Conservation (phyloP, 2,888 invertebrate genomes). For the Macrophya annulata region DNA sequence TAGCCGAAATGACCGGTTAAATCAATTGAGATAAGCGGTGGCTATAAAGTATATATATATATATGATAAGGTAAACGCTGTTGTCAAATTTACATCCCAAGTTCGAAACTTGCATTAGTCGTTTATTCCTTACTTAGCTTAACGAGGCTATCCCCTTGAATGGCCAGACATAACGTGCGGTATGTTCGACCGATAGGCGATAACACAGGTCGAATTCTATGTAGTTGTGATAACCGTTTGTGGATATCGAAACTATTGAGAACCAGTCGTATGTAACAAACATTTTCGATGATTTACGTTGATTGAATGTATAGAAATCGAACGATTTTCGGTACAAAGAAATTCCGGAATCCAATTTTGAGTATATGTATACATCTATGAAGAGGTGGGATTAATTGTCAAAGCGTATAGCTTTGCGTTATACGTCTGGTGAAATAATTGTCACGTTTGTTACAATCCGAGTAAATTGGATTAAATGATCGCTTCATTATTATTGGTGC, state of each 20-base stretch:
- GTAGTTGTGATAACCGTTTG: slow-evolving; percentile 21
- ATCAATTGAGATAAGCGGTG: slow-evolving; percentile 9
- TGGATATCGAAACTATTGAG: slow-evolving; percentile 36
- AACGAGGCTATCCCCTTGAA: slow-evolving; percentile 41
- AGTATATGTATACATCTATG: neutral
- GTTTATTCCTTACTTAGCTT: neutral
- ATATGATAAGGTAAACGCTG: slow-evolving; percentile 2
- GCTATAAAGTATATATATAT: neutral
- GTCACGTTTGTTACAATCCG: neutral
- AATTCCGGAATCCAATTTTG: neutral
- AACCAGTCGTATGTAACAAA: slow-evolving; percentile 8
- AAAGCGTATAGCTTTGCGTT: neutral
- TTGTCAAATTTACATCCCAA: neutral
- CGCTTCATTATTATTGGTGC: neutral
- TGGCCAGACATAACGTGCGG: neutral
- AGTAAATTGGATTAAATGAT: neutral
- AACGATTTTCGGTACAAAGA: neutral
- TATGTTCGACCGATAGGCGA: slow-evolving; percentile 32
- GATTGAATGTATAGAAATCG: neutral
- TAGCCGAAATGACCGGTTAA: neutral
- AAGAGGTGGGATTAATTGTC: neutral
- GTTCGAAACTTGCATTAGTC: neutral
- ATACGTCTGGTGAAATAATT: neutral
- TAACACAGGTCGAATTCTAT: slow-evolving; percentile 36
- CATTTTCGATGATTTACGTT: slow-evolving; percentile 19